These are phyloP conservation scores for Diadema setosum DNA, from an alignment of 35 echinoderm and acorn worm genomes.

Conservation along the genomic window DNA sequence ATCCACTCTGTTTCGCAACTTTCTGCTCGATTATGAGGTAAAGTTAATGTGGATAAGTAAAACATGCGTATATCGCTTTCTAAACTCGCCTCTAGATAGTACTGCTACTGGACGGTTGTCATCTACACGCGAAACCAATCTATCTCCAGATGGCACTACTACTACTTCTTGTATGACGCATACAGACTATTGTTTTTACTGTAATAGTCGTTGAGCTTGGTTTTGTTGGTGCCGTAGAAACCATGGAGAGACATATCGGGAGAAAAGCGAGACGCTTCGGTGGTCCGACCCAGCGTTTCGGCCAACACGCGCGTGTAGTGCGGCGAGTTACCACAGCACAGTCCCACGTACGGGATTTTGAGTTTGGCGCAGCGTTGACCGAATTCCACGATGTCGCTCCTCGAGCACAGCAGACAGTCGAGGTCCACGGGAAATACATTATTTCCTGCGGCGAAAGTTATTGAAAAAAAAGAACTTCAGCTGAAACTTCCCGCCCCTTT, in stretches of 20 bases:
- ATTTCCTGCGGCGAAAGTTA: constrained; percentile 36
- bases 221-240: constrained; percentile 17
- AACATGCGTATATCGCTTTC: no score
- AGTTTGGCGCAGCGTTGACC: constrained; percentile 63
- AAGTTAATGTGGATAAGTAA: no score
- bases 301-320: constrained; percentile 58
- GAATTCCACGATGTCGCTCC: constrained; percentile 55
- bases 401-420: constrained; percentile 38
- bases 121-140: no score
- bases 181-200: no score
- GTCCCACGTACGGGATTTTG: constrained; percentile 76
- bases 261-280: constrained; percentile 48
- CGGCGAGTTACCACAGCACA: constrained; percentile 88
- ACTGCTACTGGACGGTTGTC: no score
- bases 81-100: no score
- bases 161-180: no score
- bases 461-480: no score
- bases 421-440: constrained; percentile 45
- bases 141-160: no score
- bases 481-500: no score
- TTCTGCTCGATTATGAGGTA: no score
- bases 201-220: background rate
- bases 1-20: no score
- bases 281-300: constrained; percentile 44
- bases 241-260: constrained; percentile 52